Evolutionary conservation across 2,113 vertebrate genomes (phyloP), one percentile per base, ranked within the genome.

Genomic region (Archocentrus centrarchus): DNA sequence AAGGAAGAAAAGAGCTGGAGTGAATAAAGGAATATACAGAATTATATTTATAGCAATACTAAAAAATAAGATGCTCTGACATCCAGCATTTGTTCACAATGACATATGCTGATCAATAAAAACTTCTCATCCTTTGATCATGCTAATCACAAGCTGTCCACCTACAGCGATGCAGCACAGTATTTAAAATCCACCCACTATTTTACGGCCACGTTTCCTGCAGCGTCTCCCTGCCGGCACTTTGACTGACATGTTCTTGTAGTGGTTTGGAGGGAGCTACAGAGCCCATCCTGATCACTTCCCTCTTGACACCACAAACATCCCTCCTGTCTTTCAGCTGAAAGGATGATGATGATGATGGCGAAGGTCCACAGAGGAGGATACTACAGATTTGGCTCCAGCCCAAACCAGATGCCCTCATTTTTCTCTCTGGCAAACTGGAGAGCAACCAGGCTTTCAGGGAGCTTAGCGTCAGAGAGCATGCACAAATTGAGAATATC

Each of bases 11-110:
- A 82, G 66, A 75, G 83, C 44, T 39, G 58, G 55, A 80, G 66
- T 37, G 88, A 89, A 70, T 66, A 30, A 73, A 32, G 6, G 80
- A 59, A 87, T 61, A 59, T 58, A 73, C 64, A 81, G 59, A 83
- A 75, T 79, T 70, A 53, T 93, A 86, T 90, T 91, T 87, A 81
- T 81, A 90, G 83, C n/a, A 5, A 64, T 22, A 59, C n/a, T 24
- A 79, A 85, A 62, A 80, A 84, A 64, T 24, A 47, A 81, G 76
- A 78, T 37, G n/a, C 17, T 75, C 22, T 81, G 2, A 77, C 53
- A 55, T 82, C 18, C 20, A 14, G 32, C 4, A 15, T 77, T 39
- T 75, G 22, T 77, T 50, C 32, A 53, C 1, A 18, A n/a, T 50
- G 64, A 61, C 17, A 64, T 39, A 61, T 24, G 57, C 15, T 10